Conservation (phyloP, 1,140 invertebrate genomes). For the Grapholita molesta region DNA sequence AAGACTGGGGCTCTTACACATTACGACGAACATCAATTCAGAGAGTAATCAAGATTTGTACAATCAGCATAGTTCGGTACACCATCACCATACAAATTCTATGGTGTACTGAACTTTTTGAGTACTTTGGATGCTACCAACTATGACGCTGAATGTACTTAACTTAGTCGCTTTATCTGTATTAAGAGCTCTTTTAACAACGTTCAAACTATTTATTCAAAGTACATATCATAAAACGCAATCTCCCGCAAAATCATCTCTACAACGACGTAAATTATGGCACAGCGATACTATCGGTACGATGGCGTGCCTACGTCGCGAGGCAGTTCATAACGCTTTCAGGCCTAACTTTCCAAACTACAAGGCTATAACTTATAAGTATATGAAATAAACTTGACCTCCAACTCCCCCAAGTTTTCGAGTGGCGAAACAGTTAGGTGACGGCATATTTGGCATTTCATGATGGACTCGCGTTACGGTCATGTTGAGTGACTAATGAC, state of each 20-base stretch:
- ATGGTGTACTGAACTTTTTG: too few species aligned
- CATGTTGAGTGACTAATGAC: slow-evolving; percentile 17
- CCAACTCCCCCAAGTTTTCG: neutral
- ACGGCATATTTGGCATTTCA: slow-evolving; percentile 30
- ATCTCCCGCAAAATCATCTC: slow-evolving; percentile 32
- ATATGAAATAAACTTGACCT: slow-evolving; percentile 24
- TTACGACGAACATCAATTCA: too few species aligned
- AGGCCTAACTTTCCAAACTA: slow-evolving; percentile 17
- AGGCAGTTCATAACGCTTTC: slow-evolving; percentile 42
- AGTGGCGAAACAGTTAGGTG: slow-evolving; percentile 10
- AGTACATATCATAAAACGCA: slow-evolving; percentile 13
- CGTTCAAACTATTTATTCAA: neutral
- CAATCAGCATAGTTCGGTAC: too few species aligned
- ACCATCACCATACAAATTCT: too few species aligned
- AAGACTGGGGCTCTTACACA: too few species aligned
- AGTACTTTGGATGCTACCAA: too few species aligned
- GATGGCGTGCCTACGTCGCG: slow-evolving; percentile 38
- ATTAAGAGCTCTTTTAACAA: too few species aligned
- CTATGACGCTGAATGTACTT: too few species aligned
- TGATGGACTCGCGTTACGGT: slow-evolving; percentile 17
- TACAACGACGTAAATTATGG: slow-evolving; percentile 36
- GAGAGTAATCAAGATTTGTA: too few species aligned
- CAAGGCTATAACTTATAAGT: neutral
- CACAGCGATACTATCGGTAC: slow-evolving; percentile 44
- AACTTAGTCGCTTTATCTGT: too few species aligned